phyloP scores from a whole-genome alignment of 2,888 invertebrate genomes.

The Heliconius ethilla region DNA sequence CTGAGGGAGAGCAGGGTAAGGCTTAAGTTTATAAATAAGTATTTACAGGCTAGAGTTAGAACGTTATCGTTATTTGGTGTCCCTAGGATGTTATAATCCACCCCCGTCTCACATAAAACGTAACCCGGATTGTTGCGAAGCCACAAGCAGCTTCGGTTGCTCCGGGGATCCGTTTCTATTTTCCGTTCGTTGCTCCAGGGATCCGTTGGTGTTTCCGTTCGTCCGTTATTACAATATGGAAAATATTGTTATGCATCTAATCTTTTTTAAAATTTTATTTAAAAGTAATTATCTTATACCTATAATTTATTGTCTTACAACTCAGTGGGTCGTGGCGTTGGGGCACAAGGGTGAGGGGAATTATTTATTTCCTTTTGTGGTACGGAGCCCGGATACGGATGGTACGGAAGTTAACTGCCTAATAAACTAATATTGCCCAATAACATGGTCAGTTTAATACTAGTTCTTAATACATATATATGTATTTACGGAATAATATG shows the following conservation, averaged over 20 bases:
- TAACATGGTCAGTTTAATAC: too few species aligned
- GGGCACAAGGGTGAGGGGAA: too few species aligned
- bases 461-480: too few species aligned
- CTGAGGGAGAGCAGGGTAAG: not conserved
- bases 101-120: slow-evolving; percentile 7
- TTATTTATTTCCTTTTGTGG: too few species aligned
- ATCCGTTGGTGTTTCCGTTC: too few species aligned
- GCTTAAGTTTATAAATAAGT: slow-evolving; percentile 12
- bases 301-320: too few species aligned
- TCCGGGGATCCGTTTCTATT: not conserved
- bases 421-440: too few species aligned
- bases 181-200: not conserved
- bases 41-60: slow-evolving; percentile 1
- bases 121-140: slow-evolving; percentile 16
- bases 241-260: not conserved
- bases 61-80: slow-evolving; percentile 3
- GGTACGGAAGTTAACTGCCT: too few species aligned
- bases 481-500: too few species aligned
- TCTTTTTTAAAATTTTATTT: not conserved
- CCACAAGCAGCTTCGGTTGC: slow-evolving; percentile 5
- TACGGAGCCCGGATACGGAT: too few species aligned
- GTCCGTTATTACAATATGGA: not conserved
- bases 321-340: too few species aligned
- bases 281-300: not conserved
- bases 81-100: slow-evolving; percentile 9